phyloP scores from a whole-genome alignment of 2,113 vertebrate species.

The Propithecus coquereli region DNA sequence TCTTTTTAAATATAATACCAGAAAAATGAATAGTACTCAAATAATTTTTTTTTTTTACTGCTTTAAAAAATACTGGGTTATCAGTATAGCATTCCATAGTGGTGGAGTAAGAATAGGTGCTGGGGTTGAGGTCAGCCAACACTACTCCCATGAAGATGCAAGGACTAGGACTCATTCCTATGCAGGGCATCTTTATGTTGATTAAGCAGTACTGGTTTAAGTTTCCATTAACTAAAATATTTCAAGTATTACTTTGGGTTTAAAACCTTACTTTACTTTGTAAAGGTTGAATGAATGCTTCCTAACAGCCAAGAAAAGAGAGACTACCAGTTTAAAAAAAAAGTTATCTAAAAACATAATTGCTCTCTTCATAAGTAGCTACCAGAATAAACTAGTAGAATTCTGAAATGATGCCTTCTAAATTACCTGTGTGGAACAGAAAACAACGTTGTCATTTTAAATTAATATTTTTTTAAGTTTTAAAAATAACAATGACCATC shows the following conservation, averaged over 20 bases:
- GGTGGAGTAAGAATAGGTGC: neutral
- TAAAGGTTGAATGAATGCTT: slow-evolving; percentile 34
- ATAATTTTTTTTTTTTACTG: neutral
- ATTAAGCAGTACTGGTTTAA: neutral
- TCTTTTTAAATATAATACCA: neutral
- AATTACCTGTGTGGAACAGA: slow-evolving; percentile 5
- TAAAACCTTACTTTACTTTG: neutral
- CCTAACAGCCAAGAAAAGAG: neutral
- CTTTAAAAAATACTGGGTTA: slow-evolving; percentile 30
- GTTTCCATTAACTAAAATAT: slow-evolving; percentile 35
- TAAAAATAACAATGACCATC: neutral
- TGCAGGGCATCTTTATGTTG: neutral
- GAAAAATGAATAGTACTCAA: neutral
- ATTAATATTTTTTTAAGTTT: slow-evolving; percentile 17
- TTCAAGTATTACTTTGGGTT: slow-evolving; percentile 23
- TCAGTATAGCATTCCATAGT: neutral
- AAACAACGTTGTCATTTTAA: slow-evolving; percentile 35
- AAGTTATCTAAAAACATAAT: slow-evolving; percentile 37
- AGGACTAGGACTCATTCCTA: neutral
- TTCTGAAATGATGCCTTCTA: slow-evolving; percentile 31
- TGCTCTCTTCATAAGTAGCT: slow-evolving; percentile 39
- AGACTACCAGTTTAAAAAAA: neutral
- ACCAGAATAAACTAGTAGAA: slow-evolving; percentile 47
- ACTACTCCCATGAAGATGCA: neutral
- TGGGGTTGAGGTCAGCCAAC: neutral